Evolutionary conservation across 2,797 vertebrate species (phyloP), one percentile per base, ranked within the genome.

Genomic region (Vireo griseus): DNA sequence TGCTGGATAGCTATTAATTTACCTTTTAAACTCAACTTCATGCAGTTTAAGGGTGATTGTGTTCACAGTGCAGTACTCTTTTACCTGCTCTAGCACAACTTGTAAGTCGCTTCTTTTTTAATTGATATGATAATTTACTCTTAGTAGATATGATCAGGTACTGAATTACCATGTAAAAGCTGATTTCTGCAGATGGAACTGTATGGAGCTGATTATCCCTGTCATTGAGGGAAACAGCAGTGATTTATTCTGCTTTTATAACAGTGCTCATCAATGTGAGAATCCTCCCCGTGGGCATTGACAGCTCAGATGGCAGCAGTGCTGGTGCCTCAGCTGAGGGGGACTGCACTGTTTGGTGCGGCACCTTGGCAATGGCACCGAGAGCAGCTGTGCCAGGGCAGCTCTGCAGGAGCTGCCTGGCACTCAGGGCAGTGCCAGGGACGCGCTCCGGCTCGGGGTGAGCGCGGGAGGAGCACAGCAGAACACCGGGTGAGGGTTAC

Each of bases 271-370:
- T 75, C 88, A 91, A 2, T 10, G 57, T 61, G 73, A 82, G 78
- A 86, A 55, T 61, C 76, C 57, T 90, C 86, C 40, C 62, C 2
- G 28, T 82, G 90, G 73, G 93, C 86, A 94, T 44, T 96, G 95
- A 78, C 82, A 91, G 93, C 82, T 94, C 48, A 11, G 35, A 37
- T 50, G 66, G 88, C 57, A 80, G 85, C 65, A 25, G 3, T 33
- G 89, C 69, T 61, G 89, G 39, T n/a, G 5, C 1, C 72, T 55
- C 18, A 52, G 80, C 92, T 55, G 84, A 54, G 18, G 5, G 24
- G 74, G 74, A 79, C 6, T 22, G 15, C 25, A 65, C 86, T 0
- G 2, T 47, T 47, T 26, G 48, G 18, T 51, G 47, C 51, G 10
- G 13, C 55, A 21, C 42, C 68, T 59, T 58, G 71, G 47, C 92